A percentile compares a stretch with the other conserved stretches of the same genome.
Conservation (phyloP, 2,888 invertebrate species). For the Sisyra terminalis region DNA sequence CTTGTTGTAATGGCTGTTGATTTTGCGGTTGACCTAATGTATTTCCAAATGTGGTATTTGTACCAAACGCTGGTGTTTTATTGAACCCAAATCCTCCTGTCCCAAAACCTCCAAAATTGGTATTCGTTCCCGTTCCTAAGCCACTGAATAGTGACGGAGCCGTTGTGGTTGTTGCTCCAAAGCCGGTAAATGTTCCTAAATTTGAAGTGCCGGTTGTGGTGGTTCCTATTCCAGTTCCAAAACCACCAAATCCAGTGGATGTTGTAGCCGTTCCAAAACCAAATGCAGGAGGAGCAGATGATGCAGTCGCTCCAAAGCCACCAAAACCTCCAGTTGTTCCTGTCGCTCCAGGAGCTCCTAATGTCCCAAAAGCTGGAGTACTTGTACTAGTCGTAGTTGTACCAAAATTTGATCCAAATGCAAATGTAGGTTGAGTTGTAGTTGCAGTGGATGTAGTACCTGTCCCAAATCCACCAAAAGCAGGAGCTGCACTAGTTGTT, state of each 20-base stretch:
- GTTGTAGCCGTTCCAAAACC: slow-evolving; percentile 19
- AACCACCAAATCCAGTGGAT: slow-evolving; percentile 8
- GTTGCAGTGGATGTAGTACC: slow-evolving; percentile 16
- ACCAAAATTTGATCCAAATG: slow-evolving; percentile 32
- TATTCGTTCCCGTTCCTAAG: slow-evolving; percentile 20
- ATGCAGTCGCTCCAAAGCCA: slow-evolving; percentile 18
- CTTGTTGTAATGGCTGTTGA: slow-evolving; percentile 30
- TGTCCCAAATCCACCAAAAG: slow-evolving; percentile 31
- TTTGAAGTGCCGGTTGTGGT: background rate
- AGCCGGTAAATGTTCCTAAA: slow-evolving; percentile 17
- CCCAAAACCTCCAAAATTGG: slow-evolving; percentile 16
- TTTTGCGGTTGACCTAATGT: slow-evolving; percentile 27
- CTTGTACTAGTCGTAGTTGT: slow-evolving; percentile 18
- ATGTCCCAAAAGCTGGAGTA: slow-evolving; percentile 13
- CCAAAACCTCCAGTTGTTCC: slow-evolving; percentile 14
- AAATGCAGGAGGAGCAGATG: slow-evolving; percentile 25
- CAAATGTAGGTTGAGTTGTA: slow-evolving; percentile 17
- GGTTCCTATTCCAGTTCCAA: slow-evolving; percentile 2
- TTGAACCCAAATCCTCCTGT: slow-evolving; percentile 8
- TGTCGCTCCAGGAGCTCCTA: slow-evolving; percentile 18
- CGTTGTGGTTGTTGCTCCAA: slow-evolving; percentile 21
- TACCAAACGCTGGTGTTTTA: slow-evolving; percentile 23
- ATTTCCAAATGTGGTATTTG: slow-evolving; percentile 21
- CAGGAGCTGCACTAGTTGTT: slow-evolving; percentile 26
- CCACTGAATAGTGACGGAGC: slow-evolving; percentile 20